phyloP scores from a whole-genome alignment of 2,113 vertebrate species.

The Alligator mississippiensis region DNA sequence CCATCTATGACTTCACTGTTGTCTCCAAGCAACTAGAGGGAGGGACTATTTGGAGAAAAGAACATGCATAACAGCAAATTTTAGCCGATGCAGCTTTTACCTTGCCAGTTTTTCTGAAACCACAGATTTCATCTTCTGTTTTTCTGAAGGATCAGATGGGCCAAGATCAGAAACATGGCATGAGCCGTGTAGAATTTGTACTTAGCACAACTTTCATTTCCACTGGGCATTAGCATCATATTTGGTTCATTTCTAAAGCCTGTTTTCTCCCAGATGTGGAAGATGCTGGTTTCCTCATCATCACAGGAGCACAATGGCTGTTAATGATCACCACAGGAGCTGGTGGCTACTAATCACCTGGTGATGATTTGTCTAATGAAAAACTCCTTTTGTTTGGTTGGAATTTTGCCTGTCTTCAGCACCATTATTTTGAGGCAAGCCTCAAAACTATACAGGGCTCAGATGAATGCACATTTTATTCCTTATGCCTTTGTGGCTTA shows the following conservation, averaged over 20 bases:
- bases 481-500: neutral
- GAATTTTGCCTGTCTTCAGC: neutral
- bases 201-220: neutral
- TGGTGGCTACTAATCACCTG: neutral
- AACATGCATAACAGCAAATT: neutral
- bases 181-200: neutral
- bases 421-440: neutral
- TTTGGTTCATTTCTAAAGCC: neutral
- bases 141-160: neutral
- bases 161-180: neutral
- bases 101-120: too few species aligned
- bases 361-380: neutral
- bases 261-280: neutral
- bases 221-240: neutral
- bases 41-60: neutral
- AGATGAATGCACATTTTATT: neutral
- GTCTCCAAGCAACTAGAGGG: neutral
- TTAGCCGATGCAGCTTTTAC: too few species aligned
- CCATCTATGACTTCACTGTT: neutral
- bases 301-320: neutral
- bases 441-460: neutral
- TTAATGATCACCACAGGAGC: neutral
- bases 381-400: neutral
- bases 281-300: neutral
- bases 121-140: neutral